A percentile compares a stretch with the other conserved stretches of the same genome.
Conservation (phyloP, 2,888 invertebrate species). For the Ctenicera cuprea region DNA sequence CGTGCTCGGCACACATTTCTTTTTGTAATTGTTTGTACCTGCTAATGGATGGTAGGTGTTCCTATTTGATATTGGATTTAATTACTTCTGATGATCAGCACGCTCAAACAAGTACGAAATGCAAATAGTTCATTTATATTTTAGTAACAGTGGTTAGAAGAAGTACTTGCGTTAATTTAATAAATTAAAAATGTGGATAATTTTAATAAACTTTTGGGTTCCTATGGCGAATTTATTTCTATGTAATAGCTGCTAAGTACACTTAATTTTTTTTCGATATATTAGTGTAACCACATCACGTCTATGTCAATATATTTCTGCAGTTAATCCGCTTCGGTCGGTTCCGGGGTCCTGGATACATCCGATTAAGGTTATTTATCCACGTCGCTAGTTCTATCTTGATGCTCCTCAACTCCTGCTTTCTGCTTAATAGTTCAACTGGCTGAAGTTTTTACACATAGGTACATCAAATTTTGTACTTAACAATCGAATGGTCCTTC, state of each 20-base stretch:
- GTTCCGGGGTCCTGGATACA: conserved; percentile 19
- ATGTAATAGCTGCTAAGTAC: conserved; percentile 3
- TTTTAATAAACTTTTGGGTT: too few species aligned
- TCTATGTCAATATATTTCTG: conserved; percentile 29
- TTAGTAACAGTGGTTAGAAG: too few species aligned
- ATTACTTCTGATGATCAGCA: too few species aligned
- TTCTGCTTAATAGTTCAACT: conserved; percentile 25
- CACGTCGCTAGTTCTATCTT: conserved; percentile 29
- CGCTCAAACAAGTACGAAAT: too few species aligned
- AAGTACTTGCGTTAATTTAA: too few species aligned
- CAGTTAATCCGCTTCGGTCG: conserved; percentile 27
- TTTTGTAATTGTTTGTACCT: too few species aligned
- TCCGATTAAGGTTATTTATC: conserved; percentile 36
- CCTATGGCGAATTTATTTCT: too few species aligned
- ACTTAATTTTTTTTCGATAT: conserved; percentile 9
- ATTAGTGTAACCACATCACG: conserved; percentile 18
- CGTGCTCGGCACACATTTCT: too few species aligned
- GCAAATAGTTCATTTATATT: too few species aligned
- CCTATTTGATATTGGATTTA: too few species aligned
- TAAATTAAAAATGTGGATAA: too few species aligned
- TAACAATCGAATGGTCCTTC: background rate
- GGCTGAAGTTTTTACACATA: conserved; percentile 13
- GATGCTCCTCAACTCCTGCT: conserved; percentile 21
- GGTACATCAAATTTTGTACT: conserved; percentile 7
- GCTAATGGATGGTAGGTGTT: too few species aligned